Base-by-base conservation (phyloP, 1,140 invertebrate genomes). In the Drosophila hydei region DNA sequence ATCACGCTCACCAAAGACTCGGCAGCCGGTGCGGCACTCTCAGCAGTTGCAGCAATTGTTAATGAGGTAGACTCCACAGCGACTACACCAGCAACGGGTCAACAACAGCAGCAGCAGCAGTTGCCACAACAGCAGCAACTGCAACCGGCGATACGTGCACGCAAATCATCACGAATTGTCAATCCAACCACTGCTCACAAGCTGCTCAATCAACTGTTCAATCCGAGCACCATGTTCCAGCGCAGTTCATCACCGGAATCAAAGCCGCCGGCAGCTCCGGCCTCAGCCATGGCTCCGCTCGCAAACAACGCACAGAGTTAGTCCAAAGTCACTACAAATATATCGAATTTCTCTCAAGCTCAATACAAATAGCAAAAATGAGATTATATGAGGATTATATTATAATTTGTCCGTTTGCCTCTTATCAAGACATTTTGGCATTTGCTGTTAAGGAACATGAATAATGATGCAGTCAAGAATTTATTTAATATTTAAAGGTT, bases 111-210 rank as follows among this genome's bases (percentile, higher is more conserved):
- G 63, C 70, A 9, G 19, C 51, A 43, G n/a, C 48, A 21, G 18
- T 27, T 27, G 25, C 25, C 27, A 25, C 47, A 27, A 21, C 48
- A 60, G 18, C 52, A 8, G 7, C 51, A 90, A 92, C 60, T 14
- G 18, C 30, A 43, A 4, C 56, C 78, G 6, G 27, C 72, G 16
- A 43, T 76, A 16, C 77, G 92, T 21, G 92, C 92, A 68, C 89
- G 93, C 8, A 94, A 94, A 79, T 92, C 93, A 27, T 94, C 93
- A 0, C 94, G 93, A 93, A 93, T 94, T n/a, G 92, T 92, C 5
- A 90, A 84, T 79, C 93, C 92, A 0, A 92, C 92, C 21, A 92
- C 93, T 72, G 89, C 93, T 27, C 93, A 94, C 64, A 94, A 94
- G 77, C 70, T 94, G 14, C 79, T 94, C 0, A n/a, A n/a, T n/a